Evolutionary conservation across 2,113 vertebrate species (phyloP), one percentile per base, ranked within the genome.

Genomic region (Trematomus loennbergii): DNA sequence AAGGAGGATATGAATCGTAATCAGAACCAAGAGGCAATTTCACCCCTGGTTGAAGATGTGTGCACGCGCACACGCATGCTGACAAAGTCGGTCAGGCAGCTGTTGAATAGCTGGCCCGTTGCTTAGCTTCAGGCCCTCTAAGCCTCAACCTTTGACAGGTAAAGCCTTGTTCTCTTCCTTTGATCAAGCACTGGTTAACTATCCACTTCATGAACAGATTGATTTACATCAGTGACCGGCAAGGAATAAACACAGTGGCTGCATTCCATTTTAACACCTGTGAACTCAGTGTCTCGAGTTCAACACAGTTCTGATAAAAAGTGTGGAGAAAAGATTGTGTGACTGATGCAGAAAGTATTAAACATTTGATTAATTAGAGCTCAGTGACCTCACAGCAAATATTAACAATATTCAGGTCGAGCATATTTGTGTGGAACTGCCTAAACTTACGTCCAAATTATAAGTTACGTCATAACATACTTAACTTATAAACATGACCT

Each of bases 211-310:
- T 29, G 12, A 50, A 57, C 9, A 49, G 66, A 73, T 36, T 69
- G 81, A 79, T 87, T 87, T 80, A 85, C 67, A 86, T 62, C 70
- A 67, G 40, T 66, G 71, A 67, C 40, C 62, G 74, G 36, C 16
- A 52, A 33, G 52, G 22, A n/a, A 61, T 63, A 77, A 65, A 60
- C 58, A 59, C 48, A 66, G 49, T 9, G 17, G 12, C 40, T 78
- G 43, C 70, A 86, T 81, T 88, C 82, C 72, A 82, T 69, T 73
- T 71, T 74, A 55, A 72, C 52, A 76, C 59, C 57, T 60, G 49
- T 72, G 75, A 55, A 78, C 55, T 60, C 15, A 48, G 15, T n/a
- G 15, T 17, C 6, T 58, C 15, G 54, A 65, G 20, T 71, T 53
- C 13, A 36, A 10, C 59, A n/a, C 57, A 68, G 54, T 11, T 17